Conservation (phyloP, 2,888 invertebrate species). For the Syrphus vitripennis region DNA sequence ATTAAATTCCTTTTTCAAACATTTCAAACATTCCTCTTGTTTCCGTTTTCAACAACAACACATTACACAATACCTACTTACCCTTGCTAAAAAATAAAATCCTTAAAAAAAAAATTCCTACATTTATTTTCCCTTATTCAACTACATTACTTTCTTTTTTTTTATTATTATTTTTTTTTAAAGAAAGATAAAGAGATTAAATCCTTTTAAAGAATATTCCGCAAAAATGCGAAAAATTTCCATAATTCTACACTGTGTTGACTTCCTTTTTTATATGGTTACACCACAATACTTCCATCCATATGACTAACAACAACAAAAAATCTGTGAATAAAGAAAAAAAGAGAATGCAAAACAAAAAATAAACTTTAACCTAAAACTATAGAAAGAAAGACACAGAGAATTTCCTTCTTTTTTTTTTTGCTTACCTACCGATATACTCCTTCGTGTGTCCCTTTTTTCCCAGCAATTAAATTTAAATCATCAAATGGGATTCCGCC, state of each 20-base stretch:
- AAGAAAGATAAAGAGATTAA: constrained; percentile 65
- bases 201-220: constrained; percentile 54
- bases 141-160: constrained; percentile 1
- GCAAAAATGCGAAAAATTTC: constrained; percentile 65
- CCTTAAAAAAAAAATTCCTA: background rate
- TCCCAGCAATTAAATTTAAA: constrained; percentile 69
- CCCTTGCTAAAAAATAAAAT: background rate
- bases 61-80: no score
- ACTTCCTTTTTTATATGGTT: constrained; percentile 7
- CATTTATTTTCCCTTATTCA: constrained; percentile 8
- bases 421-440: background rate
- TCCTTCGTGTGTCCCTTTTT: constrained; percentile 55
- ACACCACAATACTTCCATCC: background rate
- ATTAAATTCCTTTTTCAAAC: background rate
- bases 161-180: background rate
- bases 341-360: background rate
- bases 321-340: background rate
- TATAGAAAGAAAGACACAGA: constrained; percentile 29
- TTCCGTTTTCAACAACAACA: background rate
- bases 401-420: background rate
- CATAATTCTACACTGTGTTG: constrained; percentile 68
- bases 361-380: constrained; percentile 37
- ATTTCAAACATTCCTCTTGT: background rate
- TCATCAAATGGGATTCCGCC: constrained; percentile 66
- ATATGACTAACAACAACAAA: background rate